Evolutionary conservation across 2,113 vertebrate species (phyloP).

Genomic region (Orthonyx spaldingii): DNA sequence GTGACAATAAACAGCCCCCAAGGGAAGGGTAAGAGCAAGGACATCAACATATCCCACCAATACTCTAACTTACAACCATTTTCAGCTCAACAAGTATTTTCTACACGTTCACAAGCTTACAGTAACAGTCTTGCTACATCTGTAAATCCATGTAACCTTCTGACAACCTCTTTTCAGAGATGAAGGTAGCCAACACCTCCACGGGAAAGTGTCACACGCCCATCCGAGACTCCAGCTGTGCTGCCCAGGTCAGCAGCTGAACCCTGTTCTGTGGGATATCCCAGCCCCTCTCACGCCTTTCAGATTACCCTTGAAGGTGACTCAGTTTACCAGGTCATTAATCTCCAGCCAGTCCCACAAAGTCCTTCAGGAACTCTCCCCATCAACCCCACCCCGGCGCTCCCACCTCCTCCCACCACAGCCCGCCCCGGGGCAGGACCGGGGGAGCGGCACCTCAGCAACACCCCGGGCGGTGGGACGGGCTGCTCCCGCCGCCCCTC

Average conservation of each 20-base stretch:
- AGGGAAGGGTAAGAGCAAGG: neutral
- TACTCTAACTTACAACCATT: too few species aligned
- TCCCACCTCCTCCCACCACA: fast-evolving
- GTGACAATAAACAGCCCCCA: neutral
- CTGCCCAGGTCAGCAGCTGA: neutral
- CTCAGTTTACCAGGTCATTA: neutral
- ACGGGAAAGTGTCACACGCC: fast-evolving
- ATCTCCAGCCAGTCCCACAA: neutral
- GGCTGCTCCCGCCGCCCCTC: neutral
- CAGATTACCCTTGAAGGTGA: neutral
- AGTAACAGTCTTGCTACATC: neutral
- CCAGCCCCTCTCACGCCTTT: neutral
- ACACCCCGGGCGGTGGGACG: neutral
- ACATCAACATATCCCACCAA: neutral
- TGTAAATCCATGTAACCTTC: neutral
- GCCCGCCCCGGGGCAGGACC: too few species aligned
- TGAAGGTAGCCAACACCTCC: neutral
- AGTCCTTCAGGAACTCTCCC: neutral
- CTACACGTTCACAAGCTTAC: neutral
- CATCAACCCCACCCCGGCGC: neutral
- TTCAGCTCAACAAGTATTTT: neutral
- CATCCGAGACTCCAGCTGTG: neutral
- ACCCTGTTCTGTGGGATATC: neutral
- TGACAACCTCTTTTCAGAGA: neutral
- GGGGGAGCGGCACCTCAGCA: neutral